Conservation (phyloP, 2,888 invertebrate species). For the Linyphia triangularis region DNA sequence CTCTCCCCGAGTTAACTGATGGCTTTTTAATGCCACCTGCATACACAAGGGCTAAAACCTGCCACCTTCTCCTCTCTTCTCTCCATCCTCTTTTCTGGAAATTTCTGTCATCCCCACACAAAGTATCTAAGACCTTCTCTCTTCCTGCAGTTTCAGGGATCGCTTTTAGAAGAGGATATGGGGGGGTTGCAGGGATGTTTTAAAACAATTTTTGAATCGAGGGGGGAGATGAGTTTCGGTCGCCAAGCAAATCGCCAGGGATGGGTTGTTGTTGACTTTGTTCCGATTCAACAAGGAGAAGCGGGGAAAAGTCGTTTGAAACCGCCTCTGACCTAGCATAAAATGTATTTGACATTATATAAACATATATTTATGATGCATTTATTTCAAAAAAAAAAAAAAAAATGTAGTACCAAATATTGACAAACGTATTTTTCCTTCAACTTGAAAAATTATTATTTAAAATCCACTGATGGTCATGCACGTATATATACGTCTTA, state of each 20-base stretch:
- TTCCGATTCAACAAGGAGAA: no score
- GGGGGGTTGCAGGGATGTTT: constrained; percentile 61
- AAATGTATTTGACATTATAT: neutral
- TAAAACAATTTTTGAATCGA: constrained; percentile 58
- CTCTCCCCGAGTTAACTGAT: constrained; percentile 70
- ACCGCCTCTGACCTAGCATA: no score
- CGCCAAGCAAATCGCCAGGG: constrained; percentile 46
- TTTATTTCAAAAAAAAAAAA: no score
- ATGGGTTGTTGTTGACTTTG: neutral
- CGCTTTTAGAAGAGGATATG: constrained; percentile 41
- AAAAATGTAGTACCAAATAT: no score
- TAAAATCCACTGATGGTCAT: no score
- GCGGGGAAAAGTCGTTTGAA: neutral
- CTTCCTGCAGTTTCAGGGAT: constrained; percentile 56
- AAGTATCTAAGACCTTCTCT: constrained; percentile 66
- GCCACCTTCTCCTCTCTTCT: constrained; percentile 31
- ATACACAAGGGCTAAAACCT: constrained; percentile 44
- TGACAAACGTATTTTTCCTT: no score
- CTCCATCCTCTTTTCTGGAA: no score
- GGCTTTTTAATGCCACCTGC: constrained; percentile 76
- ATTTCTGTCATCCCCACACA: constrained; percentile 71
- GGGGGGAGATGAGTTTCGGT: neutral
- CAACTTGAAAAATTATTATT: no score
- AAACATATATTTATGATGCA: neutral
- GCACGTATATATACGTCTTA: no score